A percentile compares a stretch with the other conserved stretches of the same genome.
These are phyloP conservation scores for Tanytarsus gracilentus DNA, from an alignment of 2,888 invertebrate genomes.

Conservation along the genomic window DNA sequence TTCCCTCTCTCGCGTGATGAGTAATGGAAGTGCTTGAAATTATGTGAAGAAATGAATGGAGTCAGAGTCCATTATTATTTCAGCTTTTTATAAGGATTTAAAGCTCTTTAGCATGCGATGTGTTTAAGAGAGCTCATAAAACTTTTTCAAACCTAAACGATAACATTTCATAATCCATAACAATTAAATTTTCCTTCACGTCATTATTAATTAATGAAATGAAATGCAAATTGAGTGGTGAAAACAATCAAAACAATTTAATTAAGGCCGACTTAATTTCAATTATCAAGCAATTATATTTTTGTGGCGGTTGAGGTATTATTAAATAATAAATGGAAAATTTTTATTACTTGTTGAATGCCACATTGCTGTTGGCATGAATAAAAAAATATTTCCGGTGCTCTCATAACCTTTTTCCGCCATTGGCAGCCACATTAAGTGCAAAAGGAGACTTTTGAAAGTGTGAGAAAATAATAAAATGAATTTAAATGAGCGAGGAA, in stretches of 20 bases:
- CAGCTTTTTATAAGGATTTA: slow-evolving; percentile 19
- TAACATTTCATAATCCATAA: background rate
- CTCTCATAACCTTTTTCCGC: background rate
- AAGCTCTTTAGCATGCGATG: slow-evolving; percentile 15
- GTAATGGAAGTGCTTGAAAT: background rate
- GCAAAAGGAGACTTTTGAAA: background rate
- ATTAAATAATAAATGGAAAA: slow-evolving; percentile 22
- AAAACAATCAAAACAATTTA: slow-evolving; percentile 26
- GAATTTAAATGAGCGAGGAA: background rate
- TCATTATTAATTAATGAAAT: slow-evolving; percentile 1
- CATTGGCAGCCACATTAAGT: background rate
- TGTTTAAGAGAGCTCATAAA: background rate
- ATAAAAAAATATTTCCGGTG: slow-evolving; percentile 1
- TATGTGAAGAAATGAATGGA: too few relatives aligned
- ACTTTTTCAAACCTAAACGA: background rate
- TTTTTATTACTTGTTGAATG: slow-evolving; percentile 25
- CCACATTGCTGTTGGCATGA: background rate
- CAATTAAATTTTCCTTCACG: background rate
- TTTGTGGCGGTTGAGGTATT: background rate
- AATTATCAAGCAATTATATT: slow-evolving; percentile 16
- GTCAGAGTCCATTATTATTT: too few relatives aligned
- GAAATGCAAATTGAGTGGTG: slow-evolving; percentile 15
- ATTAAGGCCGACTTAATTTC: slow-evolving; percentile 24
- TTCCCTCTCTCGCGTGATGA: background rate
- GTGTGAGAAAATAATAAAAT: background rate